Evolutionary conservation across 1,140 invertebrate genomes (phyloP), one percentile per base, ranked within the genome.

Genomic region (Brachionus rubens): DNA sequence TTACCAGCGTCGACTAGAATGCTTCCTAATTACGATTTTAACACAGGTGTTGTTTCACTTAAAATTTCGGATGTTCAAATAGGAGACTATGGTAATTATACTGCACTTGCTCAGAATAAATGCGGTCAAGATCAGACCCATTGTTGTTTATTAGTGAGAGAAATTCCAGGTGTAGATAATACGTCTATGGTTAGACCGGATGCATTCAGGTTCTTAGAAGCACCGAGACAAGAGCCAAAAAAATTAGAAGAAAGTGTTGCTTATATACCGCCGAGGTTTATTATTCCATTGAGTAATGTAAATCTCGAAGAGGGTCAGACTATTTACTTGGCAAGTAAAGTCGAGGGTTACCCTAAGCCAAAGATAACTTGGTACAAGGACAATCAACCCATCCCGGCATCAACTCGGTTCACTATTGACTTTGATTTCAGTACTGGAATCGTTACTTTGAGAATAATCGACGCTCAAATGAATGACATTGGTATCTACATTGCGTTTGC

Each of bases 361-460:
- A 87, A 93, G 76, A 92, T 98, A 28, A 94, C 94, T 89, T 98
- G 96, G 96, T 88, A 95, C 19, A 89, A 98, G 72, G 98, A 98
- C 85, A 94, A 92, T 77, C 19, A 47, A 52, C 62, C 40, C 10
- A 5, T 77, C 33, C 76, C 80, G 40, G 81, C 41, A 12, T 70
- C 59, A 48, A 33, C 75, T 43, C 21, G 50, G 79, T 78, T 65
- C 67, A 28, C 82, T 83, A 9, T 86, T 93, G 86, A 88, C 94
- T 47, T 92, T 96, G 94, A 94, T 96, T 33, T 24, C 26, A 95
- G 83, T 93, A 91, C 82, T 92, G 94, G 1, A 90, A 92, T 76
- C 12, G 81, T 88, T 92, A 78, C 86, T 96, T 79, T 88, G 89
- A 46, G 89, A 90, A 65, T 91, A 90, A 30, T 89, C 90, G 79